A percentile compares a stretch with the other conserved stretches of the same genome.
Evolutionary conservation across 2,888 invertebrate species (phyloP).

Genomic region (Pterostichus madidus): DNA sequence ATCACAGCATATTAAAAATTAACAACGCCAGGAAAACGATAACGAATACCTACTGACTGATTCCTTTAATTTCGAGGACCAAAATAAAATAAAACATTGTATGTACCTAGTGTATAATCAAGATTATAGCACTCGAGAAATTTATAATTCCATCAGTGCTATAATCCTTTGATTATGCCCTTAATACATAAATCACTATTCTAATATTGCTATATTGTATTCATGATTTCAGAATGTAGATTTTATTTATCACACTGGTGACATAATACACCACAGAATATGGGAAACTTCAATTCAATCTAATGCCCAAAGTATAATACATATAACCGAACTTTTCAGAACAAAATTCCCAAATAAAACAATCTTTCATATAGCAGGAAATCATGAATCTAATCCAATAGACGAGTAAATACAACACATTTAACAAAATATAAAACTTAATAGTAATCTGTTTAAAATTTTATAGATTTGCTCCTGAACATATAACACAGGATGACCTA

Average conservation of each 20-base stretch:
- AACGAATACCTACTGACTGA: too few relatives aligned
- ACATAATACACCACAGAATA: slow-evolving; percentile 89
- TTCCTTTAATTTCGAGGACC: too few relatives aligned
- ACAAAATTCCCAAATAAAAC: slow-evolving; percentile 75
- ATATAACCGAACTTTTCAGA: slow-evolving; percentile 76
- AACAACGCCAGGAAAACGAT: too few relatives aligned
- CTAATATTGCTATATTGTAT: not conserved
- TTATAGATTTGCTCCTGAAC: slow-evolving; percentile 72
- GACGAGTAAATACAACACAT: slow-evolving; percentile 70
- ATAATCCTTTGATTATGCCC: too few relatives aligned
- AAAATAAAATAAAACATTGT: too few relatives aligned
- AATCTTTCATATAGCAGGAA: slow-evolving; percentile 80
- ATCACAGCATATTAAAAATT: too few relatives aligned
- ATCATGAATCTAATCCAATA: slow-evolving; percentile 85
- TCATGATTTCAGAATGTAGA: slow-evolving; percentile 73
- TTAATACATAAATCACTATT: too few relatives aligned
- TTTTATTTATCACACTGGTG: slow-evolving; percentile 89
- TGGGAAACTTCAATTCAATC: slow-evolving; percentile 87
- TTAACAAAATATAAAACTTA: not conserved
- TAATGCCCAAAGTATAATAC: slow-evolving; percentile 81
- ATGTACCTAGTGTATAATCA: too few relatives aligned
- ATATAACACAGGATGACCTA: slow-evolving; percentile 72
- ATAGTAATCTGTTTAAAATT: not conserved
- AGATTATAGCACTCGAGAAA: too few relatives aligned
- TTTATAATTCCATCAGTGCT: too few relatives aligned